Base-by-base conservation (phyloP, 2,888 invertebrate genomes). In the Geotrupes spiniger region DNA sequence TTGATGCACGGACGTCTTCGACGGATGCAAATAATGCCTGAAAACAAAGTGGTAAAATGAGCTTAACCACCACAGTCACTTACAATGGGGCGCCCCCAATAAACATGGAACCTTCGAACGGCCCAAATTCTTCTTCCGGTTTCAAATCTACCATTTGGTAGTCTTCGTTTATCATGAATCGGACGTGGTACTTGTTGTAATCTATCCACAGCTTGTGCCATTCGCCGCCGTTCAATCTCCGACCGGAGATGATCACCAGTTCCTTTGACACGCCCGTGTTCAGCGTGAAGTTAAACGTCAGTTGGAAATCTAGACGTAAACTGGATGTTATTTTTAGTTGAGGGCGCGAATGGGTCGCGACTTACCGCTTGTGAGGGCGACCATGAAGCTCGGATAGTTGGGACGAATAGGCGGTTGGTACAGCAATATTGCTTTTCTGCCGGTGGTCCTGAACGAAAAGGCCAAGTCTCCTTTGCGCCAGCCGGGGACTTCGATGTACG, bases 161-260 rank as follows among this genome's bases (percentile, higher is more conserved):
- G 66, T 92, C 89, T 26, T 89, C 89, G 67, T 94, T 94, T 57
- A 94, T 85, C 87, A 92, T 92, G 67, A 94, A 92, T 54, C 93
- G 77, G 26, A 94, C 92, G 70, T 94, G 94, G 71, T 93, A 90
- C 68, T 89, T 87, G 74, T 94, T 93, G 69, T 93, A 92, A 75
- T 95, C 94, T 52, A 96, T 91, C 89, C 92, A 91, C 56, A 95
- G 86, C 74, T 93, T 92, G 71, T 96, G 95, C 96, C 95, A 96
- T 69, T 93, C 92, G 1, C 94, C 95, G 41, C 89, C 89, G 68
- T 93, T 94, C 38, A 96, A 77, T 66, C 87, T 85, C 36, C 87
- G 78, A 56, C 85, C 83, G 2, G 92, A 92, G 64, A 86, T 85
- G 53, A 95, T 89, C 36, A 88, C 89, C 49, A 92, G 75, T 66